Percentiles rank a stretch among this genome's conserved stretches.
Conservation (phyloP, 2,888 invertebrate species). For the Serrognathus titanus region DNA sequence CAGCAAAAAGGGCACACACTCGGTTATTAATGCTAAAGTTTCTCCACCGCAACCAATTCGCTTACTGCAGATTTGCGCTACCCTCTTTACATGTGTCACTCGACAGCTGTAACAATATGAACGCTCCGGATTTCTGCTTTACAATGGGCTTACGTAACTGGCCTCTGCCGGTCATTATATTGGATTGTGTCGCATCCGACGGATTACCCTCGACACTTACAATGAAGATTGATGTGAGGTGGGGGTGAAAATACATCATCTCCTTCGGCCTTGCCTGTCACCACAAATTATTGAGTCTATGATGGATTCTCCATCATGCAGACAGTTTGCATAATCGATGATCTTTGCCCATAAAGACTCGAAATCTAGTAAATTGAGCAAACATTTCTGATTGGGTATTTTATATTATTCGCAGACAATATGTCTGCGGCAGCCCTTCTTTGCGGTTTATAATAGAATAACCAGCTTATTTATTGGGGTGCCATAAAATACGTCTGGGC, state of each 20-base stretch:
- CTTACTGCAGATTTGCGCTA: conserved; percentile 16
- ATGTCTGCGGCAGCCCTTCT: background rate
- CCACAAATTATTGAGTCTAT: conserved; percentile 43
- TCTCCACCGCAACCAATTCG: conserved; percentile 9
- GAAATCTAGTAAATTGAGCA: too few species aligned
- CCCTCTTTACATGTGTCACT: conserved; percentile 28
- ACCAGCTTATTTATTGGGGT: conserved; percentile 47
- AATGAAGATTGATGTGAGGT: conserved; percentile 44
- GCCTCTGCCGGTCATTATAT: conserved; percentile 42
- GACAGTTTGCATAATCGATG: conserved; percentile 14
- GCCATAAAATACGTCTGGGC: conserved; percentile 45
- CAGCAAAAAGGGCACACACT: too few species aligned
- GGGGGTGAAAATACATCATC: conserved; percentile 42
- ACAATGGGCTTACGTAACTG: conserved; percentile 34
- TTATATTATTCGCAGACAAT: too few species aligned
- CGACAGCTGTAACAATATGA: conserved; percentile 42
- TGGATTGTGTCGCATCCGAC: conserved; percentile 37
- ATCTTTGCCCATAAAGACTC: too few species aligned
- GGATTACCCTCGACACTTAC: conserved; percentile 39
- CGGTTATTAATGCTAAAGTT: too few species aligned
- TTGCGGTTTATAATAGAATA: conserved; percentile 44
- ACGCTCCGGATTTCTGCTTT: conserved; percentile 22
- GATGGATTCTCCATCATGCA: conserved; percentile 37
- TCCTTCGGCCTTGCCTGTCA: conserved; percentile 42
- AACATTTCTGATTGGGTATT: too few species aligned